Conservation (phyloP, 1,140 invertebrate species). For the Macrosteles quadrilineatus region DNA sequence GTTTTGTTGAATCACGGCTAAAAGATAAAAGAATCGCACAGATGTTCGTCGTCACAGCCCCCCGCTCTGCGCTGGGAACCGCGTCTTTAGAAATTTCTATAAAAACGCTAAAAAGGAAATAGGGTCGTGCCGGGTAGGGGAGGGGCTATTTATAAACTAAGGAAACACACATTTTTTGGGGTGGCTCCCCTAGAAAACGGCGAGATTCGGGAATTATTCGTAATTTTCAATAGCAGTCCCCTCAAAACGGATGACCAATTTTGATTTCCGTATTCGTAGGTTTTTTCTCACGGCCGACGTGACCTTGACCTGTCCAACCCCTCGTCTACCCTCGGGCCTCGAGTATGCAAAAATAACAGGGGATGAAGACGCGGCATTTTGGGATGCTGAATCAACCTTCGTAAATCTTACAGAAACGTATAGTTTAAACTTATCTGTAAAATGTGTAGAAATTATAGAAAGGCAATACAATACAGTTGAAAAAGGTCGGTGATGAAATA, state of each 20-base stretch:
- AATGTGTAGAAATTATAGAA: no score
- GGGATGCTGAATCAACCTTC: no score
- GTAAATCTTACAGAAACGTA: no score
- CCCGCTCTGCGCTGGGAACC: slow-evolving; percentile 1
- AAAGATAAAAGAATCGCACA: slow-evolving; percentile 32
- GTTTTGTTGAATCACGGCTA: slow-evolving; percentile 25
- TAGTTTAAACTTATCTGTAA: no score
- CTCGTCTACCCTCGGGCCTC: not conserved
- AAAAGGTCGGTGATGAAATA: no score
- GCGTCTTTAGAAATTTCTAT: slow-evolving; percentile 29
- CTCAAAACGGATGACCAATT: slow-evolving; percentile 26
- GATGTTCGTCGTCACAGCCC: slow-evolving; percentile 18
- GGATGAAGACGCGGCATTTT: no score
- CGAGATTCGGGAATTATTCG: slow-evolving; percentile 11
- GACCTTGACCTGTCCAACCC: slow-evolving; percentile 18
- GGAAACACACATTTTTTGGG: slow-evolving; percentile 29
- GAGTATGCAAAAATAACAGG: no score
- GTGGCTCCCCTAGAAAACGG: slow-evolving; percentile 17
- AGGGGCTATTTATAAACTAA: slow-evolving; percentile 31
- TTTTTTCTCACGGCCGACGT: slow-evolving; percentile 29
- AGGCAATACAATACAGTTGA: no score
- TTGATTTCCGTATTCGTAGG: slow-evolving; percentile 4
- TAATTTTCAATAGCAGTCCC: slow-evolving; percentile 17
- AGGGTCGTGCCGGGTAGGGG: slow-evolving; percentile 12
- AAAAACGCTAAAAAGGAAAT: slow-evolving; percentile 32